These are phyloP conservation scores for Tinamus major DNA, from an alignment of 2,797 vertebrate species.

Conservation along the genomic window DNA sequence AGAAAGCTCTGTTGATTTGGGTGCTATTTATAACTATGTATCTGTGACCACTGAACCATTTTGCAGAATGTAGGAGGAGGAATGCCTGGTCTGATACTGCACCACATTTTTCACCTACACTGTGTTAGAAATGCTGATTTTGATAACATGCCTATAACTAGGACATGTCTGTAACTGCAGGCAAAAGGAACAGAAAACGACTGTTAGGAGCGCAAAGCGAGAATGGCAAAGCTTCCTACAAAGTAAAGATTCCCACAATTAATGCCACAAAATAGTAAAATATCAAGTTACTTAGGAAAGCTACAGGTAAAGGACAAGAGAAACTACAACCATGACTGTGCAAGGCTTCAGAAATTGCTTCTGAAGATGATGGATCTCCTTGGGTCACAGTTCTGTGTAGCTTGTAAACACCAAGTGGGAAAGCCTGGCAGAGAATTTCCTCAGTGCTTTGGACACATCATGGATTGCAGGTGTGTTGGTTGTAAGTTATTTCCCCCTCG, in stretches of 20 bases:
- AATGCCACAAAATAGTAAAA: background rate
- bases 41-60: background rate
- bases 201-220: background rate
- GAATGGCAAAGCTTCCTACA: background rate
- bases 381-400: background rate
- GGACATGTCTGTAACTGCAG: fast-evolving
- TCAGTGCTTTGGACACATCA: background rate
- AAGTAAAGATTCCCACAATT: background rate
- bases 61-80: background rate
- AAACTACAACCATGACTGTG: background rate
- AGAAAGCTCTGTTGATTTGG: background rate
- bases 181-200: background rate
- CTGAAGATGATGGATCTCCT: background rate
- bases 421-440: background rate
- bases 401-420: background rate
- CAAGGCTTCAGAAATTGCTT: background rate
- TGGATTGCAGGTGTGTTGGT: slow-evolving; percentile 4
- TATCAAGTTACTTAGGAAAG: background rate
- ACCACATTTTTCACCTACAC: background rate
- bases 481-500: background rate
- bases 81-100: background rate
- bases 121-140: background rate
- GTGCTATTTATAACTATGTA: background rate
- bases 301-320: background rate
- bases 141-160: background rate